phyloP scores from a whole-genome alignment of 2,113 vertebrate genomes.

The Carettochelys insculpta region DNA sequence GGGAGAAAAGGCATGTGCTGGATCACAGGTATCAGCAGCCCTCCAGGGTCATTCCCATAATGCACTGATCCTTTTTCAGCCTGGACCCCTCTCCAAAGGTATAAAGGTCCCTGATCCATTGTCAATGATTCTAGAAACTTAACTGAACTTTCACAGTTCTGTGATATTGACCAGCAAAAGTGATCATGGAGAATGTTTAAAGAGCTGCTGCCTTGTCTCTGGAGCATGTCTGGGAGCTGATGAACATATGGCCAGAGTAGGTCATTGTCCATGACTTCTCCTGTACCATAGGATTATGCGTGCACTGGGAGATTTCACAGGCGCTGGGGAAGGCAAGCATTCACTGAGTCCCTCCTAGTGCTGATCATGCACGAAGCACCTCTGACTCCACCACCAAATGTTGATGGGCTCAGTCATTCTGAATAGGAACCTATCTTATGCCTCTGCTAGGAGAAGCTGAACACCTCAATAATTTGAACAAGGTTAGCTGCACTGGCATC shows the following conservation, averaged over 20 bases:
- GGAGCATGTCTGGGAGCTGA: background rate
- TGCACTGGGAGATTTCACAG: background rate
- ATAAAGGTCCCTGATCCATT: background rate
- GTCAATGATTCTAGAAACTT: background rate
- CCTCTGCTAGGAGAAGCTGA: background rate
- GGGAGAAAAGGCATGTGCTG: background rate
- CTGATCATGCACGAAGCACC: background rate
- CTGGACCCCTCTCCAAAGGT: background rate
- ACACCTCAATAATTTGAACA: background rate
- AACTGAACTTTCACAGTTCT: background rate
- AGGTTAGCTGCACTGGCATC: too few relatives aligned
- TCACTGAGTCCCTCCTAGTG: background rate
- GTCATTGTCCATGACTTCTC: background rate
- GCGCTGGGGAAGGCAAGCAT: background rate
- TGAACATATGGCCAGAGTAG: background rate
- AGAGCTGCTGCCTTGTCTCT: background rate
- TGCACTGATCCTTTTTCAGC: background rate
- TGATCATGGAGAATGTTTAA: background rate
- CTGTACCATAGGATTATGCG: background rate
- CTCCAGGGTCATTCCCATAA: background rate
- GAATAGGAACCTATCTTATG: background rate
- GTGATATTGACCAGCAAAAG: background rate
- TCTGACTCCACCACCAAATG: background rate
- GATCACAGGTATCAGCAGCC: background rate
- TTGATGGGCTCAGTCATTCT: background rate